Evolutionary conservation across 2,113 vertebrate species (phyloP).

Genomic region (Puma concolor): DNA sequence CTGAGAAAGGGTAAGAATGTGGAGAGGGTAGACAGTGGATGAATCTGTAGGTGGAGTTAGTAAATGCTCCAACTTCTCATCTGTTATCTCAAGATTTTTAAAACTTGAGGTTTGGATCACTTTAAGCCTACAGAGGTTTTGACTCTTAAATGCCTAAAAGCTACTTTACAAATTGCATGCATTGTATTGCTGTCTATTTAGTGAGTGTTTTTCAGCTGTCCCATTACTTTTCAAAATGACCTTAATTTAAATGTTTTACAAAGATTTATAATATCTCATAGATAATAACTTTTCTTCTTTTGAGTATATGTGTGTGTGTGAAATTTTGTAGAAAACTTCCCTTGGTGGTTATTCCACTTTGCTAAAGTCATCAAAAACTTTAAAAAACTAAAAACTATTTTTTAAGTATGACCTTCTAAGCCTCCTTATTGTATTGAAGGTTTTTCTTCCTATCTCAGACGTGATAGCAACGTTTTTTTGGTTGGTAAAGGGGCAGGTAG

Average conservation of each 20-base stretch:
- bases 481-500: background rate
- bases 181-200: background rate
- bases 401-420: background rate
- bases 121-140: background rate
- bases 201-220: background rate
- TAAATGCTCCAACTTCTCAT: background rate
- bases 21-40: background rate
- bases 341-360: background rate
- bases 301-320: background rate
- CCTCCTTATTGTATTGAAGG: background rate
- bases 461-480: background rate
- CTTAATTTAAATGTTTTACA: background rate
- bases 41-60: background rate
- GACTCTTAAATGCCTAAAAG: background rate
- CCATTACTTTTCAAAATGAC: background rate
- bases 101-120: background rate
- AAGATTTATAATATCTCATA: background rate
- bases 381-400: background rate
- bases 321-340: background rate
- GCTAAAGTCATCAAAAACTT: background rate
- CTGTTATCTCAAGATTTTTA: background rate
- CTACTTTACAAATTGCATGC: background rate
- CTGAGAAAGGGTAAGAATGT: background rate
- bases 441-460: background rate
- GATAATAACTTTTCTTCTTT: background rate